These are phyloP conservation scores for Prietella phreatophila DNA, from an alignment of 2,113 vertebrate species.

Conservation along the genomic window DNA sequence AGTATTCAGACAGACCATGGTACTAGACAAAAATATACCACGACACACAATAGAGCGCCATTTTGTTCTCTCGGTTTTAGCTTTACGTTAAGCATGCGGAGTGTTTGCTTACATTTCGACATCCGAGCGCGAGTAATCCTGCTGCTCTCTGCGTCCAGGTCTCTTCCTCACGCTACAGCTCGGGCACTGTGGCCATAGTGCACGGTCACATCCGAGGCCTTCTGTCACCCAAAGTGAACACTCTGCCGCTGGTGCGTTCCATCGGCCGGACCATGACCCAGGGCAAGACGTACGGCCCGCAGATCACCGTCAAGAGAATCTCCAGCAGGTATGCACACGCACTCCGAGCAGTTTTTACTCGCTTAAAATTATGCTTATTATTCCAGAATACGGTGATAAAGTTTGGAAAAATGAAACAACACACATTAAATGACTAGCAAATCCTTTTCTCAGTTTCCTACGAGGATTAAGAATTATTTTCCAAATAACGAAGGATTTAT, in stretches of 20 bases:
- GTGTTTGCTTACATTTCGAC: not conserved
- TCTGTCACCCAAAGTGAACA: slow-evolving; percentile 79
- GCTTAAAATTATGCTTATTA: not conserved
- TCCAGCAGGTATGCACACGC: slow-evolving; percentile 66
- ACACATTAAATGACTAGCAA: not conserved
- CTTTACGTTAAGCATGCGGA: not conserved
- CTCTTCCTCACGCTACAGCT: slow-evolving; percentile 72
- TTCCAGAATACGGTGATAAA: not conserved
- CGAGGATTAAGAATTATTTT: not conserved
- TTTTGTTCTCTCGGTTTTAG: not conserved
- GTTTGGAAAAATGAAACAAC: not conserved
- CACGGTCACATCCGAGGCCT: slow-evolving; percentile 76
- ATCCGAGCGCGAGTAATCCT: not conserved
- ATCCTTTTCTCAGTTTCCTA: not conserved
- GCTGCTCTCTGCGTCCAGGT: slow-evolving; percentile 56
- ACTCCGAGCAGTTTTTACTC: not conserved
- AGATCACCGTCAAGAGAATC: slow-evolving; percentile 79
- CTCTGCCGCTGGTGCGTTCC: slow-evolving; percentile 75
- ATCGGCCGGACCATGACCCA: slow-evolving; percentile 80
- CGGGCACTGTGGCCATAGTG: slow-evolving; percentile 73
- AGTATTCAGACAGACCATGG: no score
- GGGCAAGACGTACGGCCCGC: slow-evolving; percentile 80
- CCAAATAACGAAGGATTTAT: not conserved
- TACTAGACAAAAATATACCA: no score
- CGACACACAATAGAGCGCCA: not conserved